phyloP scores from a whole-genome alignment of 2,797 vertebrate species.

The Halcyon smyrnensis region DNA sequence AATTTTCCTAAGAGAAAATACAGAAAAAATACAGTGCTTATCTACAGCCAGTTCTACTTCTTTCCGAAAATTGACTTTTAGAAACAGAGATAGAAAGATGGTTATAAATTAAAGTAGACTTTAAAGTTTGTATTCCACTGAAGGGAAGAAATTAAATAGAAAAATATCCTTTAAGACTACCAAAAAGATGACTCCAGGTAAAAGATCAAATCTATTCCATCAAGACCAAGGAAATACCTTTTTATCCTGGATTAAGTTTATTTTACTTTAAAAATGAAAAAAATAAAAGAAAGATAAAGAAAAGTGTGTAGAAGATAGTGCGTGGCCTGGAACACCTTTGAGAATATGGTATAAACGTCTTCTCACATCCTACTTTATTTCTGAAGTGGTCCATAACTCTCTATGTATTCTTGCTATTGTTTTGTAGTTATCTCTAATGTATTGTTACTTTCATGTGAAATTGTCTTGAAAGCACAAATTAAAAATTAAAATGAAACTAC shows the following conservation, averaged over 20 bases:
- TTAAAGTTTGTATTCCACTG: not conserved
- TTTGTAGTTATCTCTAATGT: not conserved
- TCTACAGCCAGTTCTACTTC: not conserved
- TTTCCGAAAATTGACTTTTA: not conserved
- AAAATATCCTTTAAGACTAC: not conserved
- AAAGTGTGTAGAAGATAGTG: not conserved
- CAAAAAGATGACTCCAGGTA: not conserved
- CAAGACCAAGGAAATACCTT: not conserved
- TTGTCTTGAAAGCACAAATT: not conserved
- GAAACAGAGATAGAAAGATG: not conserved
- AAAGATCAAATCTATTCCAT: not conserved
- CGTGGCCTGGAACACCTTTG: not conserved
- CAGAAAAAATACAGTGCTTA: not conserved
- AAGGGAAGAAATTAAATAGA: not conserved
- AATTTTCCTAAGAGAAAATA: not conserved
- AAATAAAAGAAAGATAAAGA: not conserved
- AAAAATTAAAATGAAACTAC: not conserved
- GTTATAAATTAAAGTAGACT: not conserved
- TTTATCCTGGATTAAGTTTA: not conserved
- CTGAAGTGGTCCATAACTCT: not conserved
- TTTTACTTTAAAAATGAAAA: not conserved
- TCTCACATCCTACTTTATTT: not conserved
- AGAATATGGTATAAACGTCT: not conserved
- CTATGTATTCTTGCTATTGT: not conserved
- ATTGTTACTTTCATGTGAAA: not conserved